Evolutionary conservation across 2,888 invertebrate genomes (phyloP).

Genomic region (Timandra comae): DNA sequence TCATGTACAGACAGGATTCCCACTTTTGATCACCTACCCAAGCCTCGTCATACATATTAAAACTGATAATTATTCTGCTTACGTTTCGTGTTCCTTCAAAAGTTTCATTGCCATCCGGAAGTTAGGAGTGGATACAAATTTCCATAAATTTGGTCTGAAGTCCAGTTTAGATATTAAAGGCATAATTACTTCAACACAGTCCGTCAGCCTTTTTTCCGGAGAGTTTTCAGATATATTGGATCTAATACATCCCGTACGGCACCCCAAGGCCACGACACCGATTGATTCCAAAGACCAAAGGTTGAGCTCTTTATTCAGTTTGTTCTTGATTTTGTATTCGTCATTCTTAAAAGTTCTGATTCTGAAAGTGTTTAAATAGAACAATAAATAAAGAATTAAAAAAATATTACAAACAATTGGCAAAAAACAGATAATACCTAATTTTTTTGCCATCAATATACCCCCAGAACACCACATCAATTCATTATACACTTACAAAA

Average conservation of each 20-base stretch:
- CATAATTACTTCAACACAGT: conserved; percentile 41
- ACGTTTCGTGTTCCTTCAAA: conserved; percentile 45
- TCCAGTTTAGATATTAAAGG: conserved; percentile 32
- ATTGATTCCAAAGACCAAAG: conserved; percentile 80
- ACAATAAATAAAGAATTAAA: too few species aligned
- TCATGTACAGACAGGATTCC: too few species aligned
- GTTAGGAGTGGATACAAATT: conserved; percentile 34
- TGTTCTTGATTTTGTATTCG: conserved; percentile 69
- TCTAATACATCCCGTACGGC: conserved; percentile 49
- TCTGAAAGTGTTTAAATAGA: conserved; percentile 55
- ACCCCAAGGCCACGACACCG: conserved; percentile 52
- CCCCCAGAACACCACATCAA: too few species aligned
- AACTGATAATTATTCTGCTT: conserved; percentile 9
- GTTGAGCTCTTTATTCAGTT: conserved; percentile 74
- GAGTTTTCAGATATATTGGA: conserved; percentile 42
- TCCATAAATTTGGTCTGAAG: conserved; percentile 45
- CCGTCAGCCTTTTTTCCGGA: conserved; percentile 42
- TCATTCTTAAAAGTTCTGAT: conserved; percentile 67
- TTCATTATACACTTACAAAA: too few species aligned
- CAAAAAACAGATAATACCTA: conserved; percentile 17
- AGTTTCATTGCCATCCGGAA: conserved; percentile 44
- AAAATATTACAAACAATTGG: too few species aligned
- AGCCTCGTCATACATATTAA: too few species aligned
- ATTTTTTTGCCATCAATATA: too few species aligned
- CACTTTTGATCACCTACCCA: too few species aligned